A percentile compares a stretch with the other conserved stretches of the same genome.
Conservation (phyloP, 2,797 vertebrate genomes). For the Chromis chromis region DNA sequence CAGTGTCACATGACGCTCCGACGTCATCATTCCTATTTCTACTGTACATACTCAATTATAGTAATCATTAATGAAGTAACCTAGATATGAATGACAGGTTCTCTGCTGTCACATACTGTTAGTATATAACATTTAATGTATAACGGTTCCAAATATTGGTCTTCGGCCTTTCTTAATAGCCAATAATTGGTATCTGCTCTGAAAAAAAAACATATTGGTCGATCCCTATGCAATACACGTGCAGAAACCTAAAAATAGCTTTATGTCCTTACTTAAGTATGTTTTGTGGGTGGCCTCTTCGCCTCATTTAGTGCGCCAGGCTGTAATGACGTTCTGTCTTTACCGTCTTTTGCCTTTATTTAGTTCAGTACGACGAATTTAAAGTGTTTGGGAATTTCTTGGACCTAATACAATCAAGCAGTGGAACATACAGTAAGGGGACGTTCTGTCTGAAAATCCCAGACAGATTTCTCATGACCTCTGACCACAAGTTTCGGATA, state of each 20-base stretch:
- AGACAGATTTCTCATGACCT: constrained; percentile 26
- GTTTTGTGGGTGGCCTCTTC: background rate
- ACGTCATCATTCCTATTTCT: too few species aligned
- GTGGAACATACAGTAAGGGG: background rate
- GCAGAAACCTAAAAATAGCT: background rate
- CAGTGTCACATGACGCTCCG: too few species aligned
- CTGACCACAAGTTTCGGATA: constrained; percentile 46
- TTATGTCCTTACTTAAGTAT: background rate
- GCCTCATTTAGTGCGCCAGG: background rate
- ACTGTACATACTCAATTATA: too few species aligned
- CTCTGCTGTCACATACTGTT: too few species aligned
- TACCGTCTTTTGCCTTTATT: background rate
- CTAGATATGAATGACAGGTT: too few species aligned
- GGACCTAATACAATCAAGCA: background rate
- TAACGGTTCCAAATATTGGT: background rate
- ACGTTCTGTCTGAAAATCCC: constrained; percentile 14
- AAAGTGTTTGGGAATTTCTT: constrained; percentile 3
- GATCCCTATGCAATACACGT: background rate
- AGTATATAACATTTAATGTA: too few species aligned
- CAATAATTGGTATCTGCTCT: too few species aligned
- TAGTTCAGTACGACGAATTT: background rate
- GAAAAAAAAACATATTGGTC: too few species aligned
- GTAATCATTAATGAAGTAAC: too few species aligned
- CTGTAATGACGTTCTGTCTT: background rate
- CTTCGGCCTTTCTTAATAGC: too few species aligned